Base-by-base conservation (phyloP, 2,888 invertebrate genomes). In the Drosophila stalkeri region DNA sequence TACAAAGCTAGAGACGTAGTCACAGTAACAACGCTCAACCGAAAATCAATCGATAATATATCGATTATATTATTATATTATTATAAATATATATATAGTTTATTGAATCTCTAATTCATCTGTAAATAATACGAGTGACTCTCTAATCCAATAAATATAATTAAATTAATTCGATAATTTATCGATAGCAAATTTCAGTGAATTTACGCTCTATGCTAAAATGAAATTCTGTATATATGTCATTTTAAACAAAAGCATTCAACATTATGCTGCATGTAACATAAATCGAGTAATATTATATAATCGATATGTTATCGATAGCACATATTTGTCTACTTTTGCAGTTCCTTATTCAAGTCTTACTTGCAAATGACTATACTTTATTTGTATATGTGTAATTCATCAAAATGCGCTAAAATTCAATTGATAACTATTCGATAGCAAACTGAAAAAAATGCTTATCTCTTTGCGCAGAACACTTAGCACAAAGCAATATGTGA, bases 1-100 rank as follows among this genome's bases (percentile, higher is more conserved):
- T n/a, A 12, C 23, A 39, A 27, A n/a, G 31, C 4, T 51, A 23
- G 23, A 73, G 41, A 31, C 46, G 31, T 23, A 33, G 59, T 16
- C 23, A 31, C 9, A 31, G 14, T 3, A 16, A 12, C n/a, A 46
- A 18, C 3, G 3, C 20, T 12, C 5, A 5, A 20, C 18, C 18
- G 20, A n/a, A 52, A 35, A 16, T 2, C 18, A 33, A 51, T 51
- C 51, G 35, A 51, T 23, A 57, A 14, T 0, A 37, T 37, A 46
- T 46, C 44, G 57, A n/a, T n/a, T n/a, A n/a, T n/a, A n/a, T n/a
- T n/a, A n/a, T n/a, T n/a, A n/a, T n/a, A n/a, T n/a, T n/a, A n/a
- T n/a, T n/a, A n/a, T n/a, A n/a, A n/a, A n/a, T n/a, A n/a, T n/a
- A n/a, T n/a, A n/a, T n/a, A n/a, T 27, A 27, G 27, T 27, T 27